Conservation (phyloP, 2,797 vertebrate species). For the Oceanodroma leucorhoa region DNA sequence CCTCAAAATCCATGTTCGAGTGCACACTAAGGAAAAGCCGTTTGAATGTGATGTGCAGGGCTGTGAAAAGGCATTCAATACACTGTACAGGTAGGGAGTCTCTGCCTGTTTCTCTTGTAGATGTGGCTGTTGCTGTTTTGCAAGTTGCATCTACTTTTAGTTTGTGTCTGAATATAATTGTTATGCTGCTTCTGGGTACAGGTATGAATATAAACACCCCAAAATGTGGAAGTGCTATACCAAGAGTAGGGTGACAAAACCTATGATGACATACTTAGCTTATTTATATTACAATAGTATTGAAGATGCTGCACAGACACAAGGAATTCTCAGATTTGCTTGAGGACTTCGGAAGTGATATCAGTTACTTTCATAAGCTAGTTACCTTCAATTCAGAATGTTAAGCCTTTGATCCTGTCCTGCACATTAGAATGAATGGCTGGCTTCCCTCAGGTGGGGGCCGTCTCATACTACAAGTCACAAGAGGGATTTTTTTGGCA, state of each 20-base stretch:
- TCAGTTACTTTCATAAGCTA: background rate
- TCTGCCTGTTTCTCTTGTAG: accelerated
- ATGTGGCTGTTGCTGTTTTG: background rate
- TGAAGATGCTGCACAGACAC: background rate
- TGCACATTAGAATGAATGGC: background rate
- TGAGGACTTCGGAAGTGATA: background rate
- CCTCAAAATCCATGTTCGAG: conserved; percentile 96
- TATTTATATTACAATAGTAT: background rate
- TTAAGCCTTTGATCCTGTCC: background rate
- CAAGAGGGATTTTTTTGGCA: background rate
- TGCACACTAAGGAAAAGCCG: conserved; percentile 98
- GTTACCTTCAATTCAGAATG: background rate
- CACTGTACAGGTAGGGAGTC: conserved; percentile 86
- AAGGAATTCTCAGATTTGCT: background rate
- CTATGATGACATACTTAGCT: background rate
- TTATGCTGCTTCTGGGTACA: background rate
- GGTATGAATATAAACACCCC: background rate
- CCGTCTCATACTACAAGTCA: background rate
- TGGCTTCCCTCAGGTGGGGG: background rate
- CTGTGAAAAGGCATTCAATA: conserved; percentile 98
- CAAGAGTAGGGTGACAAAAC: background rate
- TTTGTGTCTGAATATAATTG: background rate
- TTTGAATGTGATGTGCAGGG: conserved; percentile 99
- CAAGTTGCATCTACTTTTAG: background rate
- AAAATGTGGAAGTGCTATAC: background rate